Conservation (phyloP, 2,113 vertebrate genomes). For the Lichenostomus cassidix region DNA sequence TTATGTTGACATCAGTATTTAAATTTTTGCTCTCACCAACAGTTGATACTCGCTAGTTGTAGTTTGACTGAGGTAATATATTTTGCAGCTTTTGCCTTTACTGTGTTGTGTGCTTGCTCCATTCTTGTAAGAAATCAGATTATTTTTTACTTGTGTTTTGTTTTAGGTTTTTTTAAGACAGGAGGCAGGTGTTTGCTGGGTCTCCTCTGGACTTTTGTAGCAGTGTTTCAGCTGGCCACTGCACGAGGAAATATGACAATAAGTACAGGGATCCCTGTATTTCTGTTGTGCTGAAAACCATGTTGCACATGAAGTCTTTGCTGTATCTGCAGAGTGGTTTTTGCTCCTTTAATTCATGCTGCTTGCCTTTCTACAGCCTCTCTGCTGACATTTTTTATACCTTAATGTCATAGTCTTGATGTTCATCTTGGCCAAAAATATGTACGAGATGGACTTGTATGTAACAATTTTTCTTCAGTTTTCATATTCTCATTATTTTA, state of each 20-base stretch:
- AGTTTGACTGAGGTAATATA: not conserved
- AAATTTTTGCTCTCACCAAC: not conserved
- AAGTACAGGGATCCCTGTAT: not conserved
- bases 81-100: not conserved
- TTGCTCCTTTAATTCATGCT: not conserved
- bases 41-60: not conserved
- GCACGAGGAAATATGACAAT: not conserved
- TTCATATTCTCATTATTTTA: not conserved
- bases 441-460: not conserved
- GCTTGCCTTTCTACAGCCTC: not conserved
- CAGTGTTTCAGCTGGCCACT: not conserved
- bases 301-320: not conserved
- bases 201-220: not conserved
- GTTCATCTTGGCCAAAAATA: not conserved
- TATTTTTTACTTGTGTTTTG: not conserved
- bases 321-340: not conserved
- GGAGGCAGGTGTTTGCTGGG: not conserved
- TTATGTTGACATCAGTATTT: not conserved
- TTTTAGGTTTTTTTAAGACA: not conserved
- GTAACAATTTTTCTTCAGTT: not conserved
- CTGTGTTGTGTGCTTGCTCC: not conserved
- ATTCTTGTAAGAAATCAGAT: not conserved
- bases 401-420: not conserved
- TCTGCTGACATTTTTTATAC: not conserved
- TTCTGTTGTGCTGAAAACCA: not conserved